Conservation (phyloP, 1,140 invertebrate genomes). For the Pachypeltis micranthus region DNA sequence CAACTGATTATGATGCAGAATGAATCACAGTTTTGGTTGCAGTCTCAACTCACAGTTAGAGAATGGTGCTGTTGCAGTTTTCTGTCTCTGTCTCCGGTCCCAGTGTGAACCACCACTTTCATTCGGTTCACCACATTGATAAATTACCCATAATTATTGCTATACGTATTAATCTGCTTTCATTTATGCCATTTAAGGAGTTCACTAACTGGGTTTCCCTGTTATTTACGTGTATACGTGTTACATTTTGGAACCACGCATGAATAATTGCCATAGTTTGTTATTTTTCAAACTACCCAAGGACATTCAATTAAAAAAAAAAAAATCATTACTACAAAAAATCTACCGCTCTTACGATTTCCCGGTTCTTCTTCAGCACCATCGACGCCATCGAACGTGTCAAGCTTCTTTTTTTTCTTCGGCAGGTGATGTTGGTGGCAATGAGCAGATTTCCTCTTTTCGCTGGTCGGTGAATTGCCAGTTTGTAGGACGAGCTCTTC, state of each 20-base stretch:
- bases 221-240: too few species aligned
- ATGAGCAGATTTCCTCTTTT: slow-evolving; percentile 8
- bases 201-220: not conserved
- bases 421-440: not conserved
- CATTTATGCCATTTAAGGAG: not conserved
- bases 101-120: too few species aligned
- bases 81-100: too few species aligned
- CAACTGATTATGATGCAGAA: too few species aligned
- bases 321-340: not conserved
- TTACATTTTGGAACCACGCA: not conserved
- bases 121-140: too few species aligned
- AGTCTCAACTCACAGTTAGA: too few species aligned
- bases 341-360: not conserved
- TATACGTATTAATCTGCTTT: too few species aligned
- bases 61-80: too few species aligned
- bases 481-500: slow-evolving; percentile 13
- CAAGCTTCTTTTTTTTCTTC: slow-evolving; percentile 13
- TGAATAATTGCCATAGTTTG: not conserved
- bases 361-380: slow-evolving; percentile 9
- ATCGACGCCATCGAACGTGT: not conserved
- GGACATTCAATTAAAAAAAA: not conserved
- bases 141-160: too few species aligned
- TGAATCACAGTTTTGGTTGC: too few species aligned
- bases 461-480: not conserved
- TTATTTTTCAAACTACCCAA: not conserved